Evolutionary conservation across 1,140 invertebrate genomes (phyloP).

Genomic region (Trichonephila inaurata): DNA sequence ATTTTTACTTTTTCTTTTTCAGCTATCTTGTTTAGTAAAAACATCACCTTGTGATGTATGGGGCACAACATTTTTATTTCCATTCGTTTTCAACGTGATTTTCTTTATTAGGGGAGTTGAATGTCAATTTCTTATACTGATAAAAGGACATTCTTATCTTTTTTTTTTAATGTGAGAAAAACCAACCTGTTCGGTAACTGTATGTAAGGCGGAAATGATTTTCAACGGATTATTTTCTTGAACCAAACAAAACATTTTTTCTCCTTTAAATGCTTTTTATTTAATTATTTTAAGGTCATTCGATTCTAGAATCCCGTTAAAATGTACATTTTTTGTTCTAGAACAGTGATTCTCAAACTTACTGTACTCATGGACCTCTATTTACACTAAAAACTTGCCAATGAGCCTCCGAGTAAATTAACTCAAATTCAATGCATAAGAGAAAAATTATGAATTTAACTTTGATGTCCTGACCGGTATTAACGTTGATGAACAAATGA

Average conservation of each 20-base stretch:
- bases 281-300: no score
- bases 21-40: not conserved
- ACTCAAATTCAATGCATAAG: no score
- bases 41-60: not conserved
- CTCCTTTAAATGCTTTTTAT: not conserved
- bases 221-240: not conserved
- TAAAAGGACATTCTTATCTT: not conserved
- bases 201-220: not conserved
- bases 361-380: no score
- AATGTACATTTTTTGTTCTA: no score
- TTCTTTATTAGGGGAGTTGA: not conserved
- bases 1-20: not conserved
- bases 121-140: not conserved
- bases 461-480: no score
- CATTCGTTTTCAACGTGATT: not conserved
- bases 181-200: not conserved
- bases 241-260: not conserved
- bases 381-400: no score
- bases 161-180: not conserved
- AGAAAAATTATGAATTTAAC: no score
- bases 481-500: no score
- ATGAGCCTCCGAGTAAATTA: no score
- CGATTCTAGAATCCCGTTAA: no score
- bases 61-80: conserved; percentile 9
- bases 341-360: no score